Evolutionary conservation across 2,113 vertebrate genomes (phyloP).

Genomic region (Thermophis baileyi): DNA sequence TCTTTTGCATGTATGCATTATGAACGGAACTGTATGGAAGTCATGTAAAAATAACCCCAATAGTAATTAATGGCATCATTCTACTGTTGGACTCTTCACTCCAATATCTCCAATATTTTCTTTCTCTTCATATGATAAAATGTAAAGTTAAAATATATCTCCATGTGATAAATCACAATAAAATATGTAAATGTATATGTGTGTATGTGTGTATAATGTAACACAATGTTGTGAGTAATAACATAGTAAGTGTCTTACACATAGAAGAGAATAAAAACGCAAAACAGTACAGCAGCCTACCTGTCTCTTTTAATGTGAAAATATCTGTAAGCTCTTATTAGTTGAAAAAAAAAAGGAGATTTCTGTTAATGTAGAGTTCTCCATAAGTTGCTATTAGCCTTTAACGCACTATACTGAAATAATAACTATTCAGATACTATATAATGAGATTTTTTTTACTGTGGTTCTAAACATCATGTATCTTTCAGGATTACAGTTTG

Average conservation of each 20-base stretch:
- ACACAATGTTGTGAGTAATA: background rate
- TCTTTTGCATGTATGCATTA: background rate
- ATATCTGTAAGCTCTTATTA: background rate
- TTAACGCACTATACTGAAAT: background rate
- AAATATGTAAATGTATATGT: background rate
- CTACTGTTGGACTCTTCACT: background rate
- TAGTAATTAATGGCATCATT: background rate
- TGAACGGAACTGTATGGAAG: background rate
- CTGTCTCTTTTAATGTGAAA: too few species aligned
- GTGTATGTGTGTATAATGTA: background rate
- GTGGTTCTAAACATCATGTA: conserved; percentile 34
- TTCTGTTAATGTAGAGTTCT: background rate
- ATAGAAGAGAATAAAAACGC: background rate
- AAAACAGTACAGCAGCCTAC: background rate
- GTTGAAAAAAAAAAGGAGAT: background rate
- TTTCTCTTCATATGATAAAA: background rate
- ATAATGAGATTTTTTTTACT: background rate
- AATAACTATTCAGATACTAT: background rate
- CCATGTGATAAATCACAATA: background rate
- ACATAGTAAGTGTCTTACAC: background rate
- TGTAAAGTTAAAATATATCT: background rate
- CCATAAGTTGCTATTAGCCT: background rate
- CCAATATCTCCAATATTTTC: background rate
- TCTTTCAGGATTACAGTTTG: conserved; percentile 87
- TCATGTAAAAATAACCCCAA: background rate